Evolutionary conservation across 2,888 invertebrate genomes (phyloP), one percentile per base, ranked within the genome.

Genomic region (Leucoptera coffeella): DNA sequence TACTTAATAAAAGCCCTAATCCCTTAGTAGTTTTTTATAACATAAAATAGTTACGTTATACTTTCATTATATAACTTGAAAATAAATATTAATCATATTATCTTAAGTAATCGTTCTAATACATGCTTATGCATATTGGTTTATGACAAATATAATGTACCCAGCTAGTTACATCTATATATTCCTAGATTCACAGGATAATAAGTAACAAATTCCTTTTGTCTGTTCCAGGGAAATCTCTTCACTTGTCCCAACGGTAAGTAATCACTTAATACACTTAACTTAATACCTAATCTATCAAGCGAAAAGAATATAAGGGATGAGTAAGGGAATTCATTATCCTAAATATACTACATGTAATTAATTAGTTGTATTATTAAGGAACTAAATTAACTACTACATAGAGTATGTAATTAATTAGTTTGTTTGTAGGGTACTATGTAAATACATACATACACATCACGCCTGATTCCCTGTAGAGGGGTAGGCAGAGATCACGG

Each of bases 161-260:
- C n/a, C n/a, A n/a, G n/a, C n/a, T n/a, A 17, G 9, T 17, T 17
- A 17, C 17, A 7, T 6, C 17, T 9, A 17, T 17, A 7, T 17
- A 17, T 17, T 17, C 9, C 17, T 17, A 7, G 17, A n/a, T n/a
- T n/a, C 9, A 17, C 17, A 7, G 6, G 17, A 17, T 17, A 17
- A 17, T 17, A 17, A 17, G 6, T 17, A 17, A 17, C 17, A 17
- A 9, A 17, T 7, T 17, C 17, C 6, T 17, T 56, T 55, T 48
- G 39, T 51, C 50, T 56, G 44, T 78, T 78, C 35, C 80, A 82
- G 82, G 74, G 73, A 45, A 74, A 76, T 45, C 51, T 82, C 56
- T 82, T 82, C 65, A 76, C 76, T 43, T 82, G 82, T 73, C 81
- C 82, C 42, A 80, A 78, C 50, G 82, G 82, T 82, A 59, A 80